phyloP scores from a whole-genome alignment of 1,140 invertebrate species.

The Steinernema feltiae region DNA sequence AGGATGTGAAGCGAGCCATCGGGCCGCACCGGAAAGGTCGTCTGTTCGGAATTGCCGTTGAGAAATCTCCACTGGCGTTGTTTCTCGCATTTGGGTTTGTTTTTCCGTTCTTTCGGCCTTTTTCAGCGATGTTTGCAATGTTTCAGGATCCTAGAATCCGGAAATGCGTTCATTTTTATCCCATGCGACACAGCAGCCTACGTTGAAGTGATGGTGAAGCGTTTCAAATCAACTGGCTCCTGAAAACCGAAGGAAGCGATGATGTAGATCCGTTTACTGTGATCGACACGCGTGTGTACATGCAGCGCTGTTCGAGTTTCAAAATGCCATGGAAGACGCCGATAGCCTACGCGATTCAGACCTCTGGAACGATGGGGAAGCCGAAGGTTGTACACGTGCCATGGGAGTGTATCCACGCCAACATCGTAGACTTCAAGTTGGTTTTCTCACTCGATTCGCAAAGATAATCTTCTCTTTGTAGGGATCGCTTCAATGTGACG shows the following conservation, averaged over 20 bases:
- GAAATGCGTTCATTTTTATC: slow-evolving; percentile 15
- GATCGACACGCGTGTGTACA: not conserved
- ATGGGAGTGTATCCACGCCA: not conserved
- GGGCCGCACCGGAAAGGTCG: not conserved
- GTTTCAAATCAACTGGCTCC: not conserved
- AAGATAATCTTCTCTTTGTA: not conserved
- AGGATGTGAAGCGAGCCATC: not conserved
- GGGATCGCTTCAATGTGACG: slow-evolving; percentile 13
- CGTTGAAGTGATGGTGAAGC: not conserved
- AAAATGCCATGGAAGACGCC: not conserved
- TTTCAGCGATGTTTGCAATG: not conserved
- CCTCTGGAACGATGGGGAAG: slow-evolving; percentile 16
- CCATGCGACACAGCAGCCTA: not conserved
- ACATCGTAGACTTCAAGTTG: slow-evolving; percentile 1
- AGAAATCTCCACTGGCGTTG: not conserved
- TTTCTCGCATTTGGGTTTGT: not conserved
- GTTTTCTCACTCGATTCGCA: not conserved
- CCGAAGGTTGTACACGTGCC: slow-evolving; percentile 10
- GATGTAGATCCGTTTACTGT: not conserved
- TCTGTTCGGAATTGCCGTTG: not conserved
- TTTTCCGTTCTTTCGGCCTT: not conserved
- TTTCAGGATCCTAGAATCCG: slow-evolving; percentile 12
- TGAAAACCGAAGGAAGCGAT: not conserved
- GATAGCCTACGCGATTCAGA: slow-evolving; percentile 10
- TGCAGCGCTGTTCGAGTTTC: not conserved